Evolutionary conservation across 92 coral and sea anemone species (phyloP).

Genomic region (Bergia puertoricense): DNA sequence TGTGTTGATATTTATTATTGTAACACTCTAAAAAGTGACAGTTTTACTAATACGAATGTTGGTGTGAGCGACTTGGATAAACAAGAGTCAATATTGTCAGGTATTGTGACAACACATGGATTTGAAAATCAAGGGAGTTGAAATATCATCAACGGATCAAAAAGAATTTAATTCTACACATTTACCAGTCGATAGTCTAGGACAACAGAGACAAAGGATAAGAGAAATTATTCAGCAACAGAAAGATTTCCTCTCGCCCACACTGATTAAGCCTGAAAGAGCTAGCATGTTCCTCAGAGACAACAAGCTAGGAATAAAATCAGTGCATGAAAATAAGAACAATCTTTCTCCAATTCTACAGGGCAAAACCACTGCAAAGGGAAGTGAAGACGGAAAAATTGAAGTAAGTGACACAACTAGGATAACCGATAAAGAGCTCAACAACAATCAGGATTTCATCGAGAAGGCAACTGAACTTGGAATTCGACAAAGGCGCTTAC

Average conservation of each 20-base stretch:
- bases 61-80: not conserved
- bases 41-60: not conserved
- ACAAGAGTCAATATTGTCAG: too few species aligned
- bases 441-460: not conserved
- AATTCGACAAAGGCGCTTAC: not conserved
- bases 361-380: not conserved
- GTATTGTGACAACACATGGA: not conserved
- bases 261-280: not conserved
- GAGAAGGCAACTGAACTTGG: not conserved
- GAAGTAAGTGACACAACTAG: not conserved
- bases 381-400: not conserved
- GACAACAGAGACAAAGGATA: slow-evolving; percentile 9
- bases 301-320: not conserved
- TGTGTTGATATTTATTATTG: not conserved
- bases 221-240: not conserved
- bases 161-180: not conserved
- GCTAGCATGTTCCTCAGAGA: not conserved
- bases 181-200: not conserved
- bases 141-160: not conserved
- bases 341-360: not conserved
- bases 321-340: not conserved
- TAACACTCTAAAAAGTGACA: not conserved
- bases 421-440: not conserved
- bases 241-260: not conserved
- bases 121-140: not conserved